Conservation (phyloP, 1,140 invertebrate species). For the Lasioglossum albipes region DNA sequence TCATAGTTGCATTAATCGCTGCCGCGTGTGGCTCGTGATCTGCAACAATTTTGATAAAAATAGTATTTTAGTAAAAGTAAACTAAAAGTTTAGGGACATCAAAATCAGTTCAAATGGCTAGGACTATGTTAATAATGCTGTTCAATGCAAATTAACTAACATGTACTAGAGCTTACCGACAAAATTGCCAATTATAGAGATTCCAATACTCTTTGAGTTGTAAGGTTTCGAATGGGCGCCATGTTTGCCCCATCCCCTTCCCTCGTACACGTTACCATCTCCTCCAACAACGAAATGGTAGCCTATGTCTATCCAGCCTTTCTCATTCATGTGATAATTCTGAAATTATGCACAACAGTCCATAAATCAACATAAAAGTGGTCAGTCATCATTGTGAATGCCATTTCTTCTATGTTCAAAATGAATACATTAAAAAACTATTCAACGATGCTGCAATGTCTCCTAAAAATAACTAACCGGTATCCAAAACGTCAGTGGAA, state of each 20-base stretch:
- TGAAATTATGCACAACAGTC: constrained; percentile 53
- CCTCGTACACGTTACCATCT: constrained; percentile 82
- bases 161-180: constrained; percentile 59
- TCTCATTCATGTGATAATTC: constrained; percentile 77
- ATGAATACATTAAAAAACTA: too few relatives aligned
- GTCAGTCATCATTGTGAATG: too few relatives aligned
- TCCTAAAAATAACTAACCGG: too few relatives aligned
- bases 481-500: too few relatives aligned
- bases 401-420: background rate
- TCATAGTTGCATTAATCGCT: constrained; percentile 73
- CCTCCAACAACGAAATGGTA: constrained; percentile 81
- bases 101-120: too few relatives aligned
- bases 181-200: constrained; percentile 80
- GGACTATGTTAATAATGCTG: too few relatives aligned
- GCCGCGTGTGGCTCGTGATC: constrained; percentile 76
- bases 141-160: too few relatives aligned
- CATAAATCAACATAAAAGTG: background rate
- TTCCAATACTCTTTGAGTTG: constrained; percentile 80
- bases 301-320: constrained; percentile 79
- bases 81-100: too few relatives aligned
- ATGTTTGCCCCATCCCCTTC: constrained; percentile 80
- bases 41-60: constrained; percentile 67
- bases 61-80: background rate
- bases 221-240: constrained; percentile 79
- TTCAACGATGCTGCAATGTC: too few relatives aligned